These are phyloP conservation scores for Orchesella cincta DNA, from an alignment of 1,140 invertebrate species.

Conservation along the genomic window DNA sequence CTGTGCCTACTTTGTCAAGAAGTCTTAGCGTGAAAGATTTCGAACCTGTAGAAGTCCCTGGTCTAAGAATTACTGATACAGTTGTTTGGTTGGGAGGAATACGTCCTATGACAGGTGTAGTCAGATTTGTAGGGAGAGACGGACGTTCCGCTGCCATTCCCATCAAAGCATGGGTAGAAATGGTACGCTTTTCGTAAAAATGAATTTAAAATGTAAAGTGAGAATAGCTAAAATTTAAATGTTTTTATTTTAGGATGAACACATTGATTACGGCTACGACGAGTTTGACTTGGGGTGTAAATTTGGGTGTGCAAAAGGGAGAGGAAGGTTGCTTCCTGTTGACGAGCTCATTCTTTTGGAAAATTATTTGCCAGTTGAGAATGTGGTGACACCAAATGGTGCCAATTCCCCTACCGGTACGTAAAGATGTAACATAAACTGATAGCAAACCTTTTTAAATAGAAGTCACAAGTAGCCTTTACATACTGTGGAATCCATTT, in stretches of 20 bases:
- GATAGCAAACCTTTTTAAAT: too few relatives aligned
- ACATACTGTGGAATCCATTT: neutral
- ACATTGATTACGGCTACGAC: conserved; percentile 34
- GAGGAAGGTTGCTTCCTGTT: conserved; percentile 30
- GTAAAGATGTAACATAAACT: too few relatives aligned
- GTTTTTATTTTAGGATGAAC: conserved; percentile 25
- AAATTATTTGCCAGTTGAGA: conserved; percentile 30
- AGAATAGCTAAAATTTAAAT: neutral
- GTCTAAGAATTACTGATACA: conserved; percentile 27
- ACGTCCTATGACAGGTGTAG: conserved; percentile 28
- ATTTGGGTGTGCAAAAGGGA: conserved; percentile 36
- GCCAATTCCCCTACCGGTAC: neutral
- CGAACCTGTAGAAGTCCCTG: neutral
- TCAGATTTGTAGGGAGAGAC: conserved; percentile 33
- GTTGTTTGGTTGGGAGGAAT: conserved; percentile 38
- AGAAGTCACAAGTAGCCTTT: too few relatives aligned
- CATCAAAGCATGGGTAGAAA: conserved; percentile 37
- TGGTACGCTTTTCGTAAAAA: neutral
- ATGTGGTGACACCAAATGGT: neutral
- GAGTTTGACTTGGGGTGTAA: conserved; percentile 20
- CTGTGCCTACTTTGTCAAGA: neutral
- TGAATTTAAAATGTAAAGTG: conserved; percentile 4
- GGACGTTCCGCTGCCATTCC: neutral
- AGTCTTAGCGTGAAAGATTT: conserved; percentile 13
- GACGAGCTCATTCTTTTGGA: conserved; percentile 34